Evolutionary conservation across 2,113 vertebrate genomes (phyloP).

Genomic region (Planiliza haematocheilus): DNA sequence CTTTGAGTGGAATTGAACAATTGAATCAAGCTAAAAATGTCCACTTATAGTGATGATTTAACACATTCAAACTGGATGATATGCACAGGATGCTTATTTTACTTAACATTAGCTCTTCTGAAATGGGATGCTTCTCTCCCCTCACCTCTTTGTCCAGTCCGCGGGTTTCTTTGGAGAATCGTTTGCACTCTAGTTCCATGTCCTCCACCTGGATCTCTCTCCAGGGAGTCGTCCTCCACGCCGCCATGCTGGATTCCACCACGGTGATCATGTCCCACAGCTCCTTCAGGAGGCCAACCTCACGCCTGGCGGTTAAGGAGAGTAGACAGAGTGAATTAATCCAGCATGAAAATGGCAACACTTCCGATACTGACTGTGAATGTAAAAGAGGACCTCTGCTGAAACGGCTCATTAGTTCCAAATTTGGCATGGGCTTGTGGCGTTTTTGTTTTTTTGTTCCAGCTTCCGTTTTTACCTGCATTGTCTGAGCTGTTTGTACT

Average conservation of each 20-base stretch:
- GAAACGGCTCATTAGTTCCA: constrained; percentile 34
- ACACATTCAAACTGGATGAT: no score
- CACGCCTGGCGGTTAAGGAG: constrained; percentile 55
- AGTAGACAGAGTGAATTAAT: constrained; percentile 12
- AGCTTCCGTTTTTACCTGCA: constrained; percentile 85
- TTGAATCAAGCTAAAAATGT: no score
- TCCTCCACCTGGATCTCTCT: constrained; percentile 89
- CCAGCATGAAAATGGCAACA: neutral
- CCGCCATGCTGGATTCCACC: constrained; percentile 85
- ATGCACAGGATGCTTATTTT: no score
- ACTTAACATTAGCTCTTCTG: no score
- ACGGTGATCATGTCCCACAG: constrained; percentile 89
- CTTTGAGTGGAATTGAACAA: no score
- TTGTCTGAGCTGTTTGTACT: constrained; percentile 91
- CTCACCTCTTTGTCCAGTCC: constrained; percentile 91
- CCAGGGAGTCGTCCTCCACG: constrained; percentile 91
- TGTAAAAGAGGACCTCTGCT: constrained; percentile 9
- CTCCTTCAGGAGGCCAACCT: constrained; percentile 87
- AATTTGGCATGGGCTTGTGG: neutral
- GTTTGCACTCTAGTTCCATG: constrained; percentile 92
- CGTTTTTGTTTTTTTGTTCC: neutral
- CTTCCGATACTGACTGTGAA: constrained; percentile 1
- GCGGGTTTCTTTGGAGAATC: constrained; percentile 88
- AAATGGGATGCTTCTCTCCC: constrained; percentile 42
- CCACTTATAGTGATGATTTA: no score